Conservation (phyloP, 2,113 vertebrate genomes). For the Piaya cayana region DNA sequence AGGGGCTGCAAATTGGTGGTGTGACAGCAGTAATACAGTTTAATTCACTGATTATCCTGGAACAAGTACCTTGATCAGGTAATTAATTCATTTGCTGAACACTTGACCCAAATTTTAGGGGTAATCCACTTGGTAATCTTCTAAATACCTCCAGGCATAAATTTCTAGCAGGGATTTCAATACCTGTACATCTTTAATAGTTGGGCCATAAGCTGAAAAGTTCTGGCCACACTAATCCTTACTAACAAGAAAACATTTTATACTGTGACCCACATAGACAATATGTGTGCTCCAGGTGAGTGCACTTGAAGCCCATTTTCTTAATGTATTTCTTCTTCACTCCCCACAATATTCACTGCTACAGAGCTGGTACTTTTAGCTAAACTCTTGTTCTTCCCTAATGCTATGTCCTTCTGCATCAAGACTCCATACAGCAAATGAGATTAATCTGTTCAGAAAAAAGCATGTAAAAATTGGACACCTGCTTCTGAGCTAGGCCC, state of each 20-base stretch:
- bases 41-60: slow-evolving; percentile 36
- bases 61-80: not conserved
- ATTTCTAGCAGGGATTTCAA: slow-evolving; percentile 20
- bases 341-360: not conserved
- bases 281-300: not conserved
- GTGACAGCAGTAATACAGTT: slow-evolving; percentile 25
- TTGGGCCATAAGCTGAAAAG: not conserved
- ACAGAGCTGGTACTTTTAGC: not conserved
- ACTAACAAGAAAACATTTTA: slow-evolving; percentile 42
- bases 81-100: slow-evolving; percentile 13
- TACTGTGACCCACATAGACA: not conserved
- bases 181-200: not conserved
- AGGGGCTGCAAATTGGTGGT: not conserved
- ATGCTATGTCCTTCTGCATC: not conserved
- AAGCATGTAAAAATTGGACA: not conserved
- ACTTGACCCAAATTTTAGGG: slow-evolving; percentile 14
- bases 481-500: not conserved
- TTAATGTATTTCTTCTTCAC: not conserved
- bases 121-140: slow-evolving; percentile 45
- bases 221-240: slow-evolving; percentile 42
- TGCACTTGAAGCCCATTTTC: not conserved
- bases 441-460: not conserved
- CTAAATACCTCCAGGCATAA: slow-evolving; percentile 30
- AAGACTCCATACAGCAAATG: not conserved
- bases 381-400: not conserved